Evolutionary conservation across 2,113 vertebrate genomes (phyloP), one percentile per base, ranked within the genome.

Genomic region (Cyprinodon tularosa): DNA sequence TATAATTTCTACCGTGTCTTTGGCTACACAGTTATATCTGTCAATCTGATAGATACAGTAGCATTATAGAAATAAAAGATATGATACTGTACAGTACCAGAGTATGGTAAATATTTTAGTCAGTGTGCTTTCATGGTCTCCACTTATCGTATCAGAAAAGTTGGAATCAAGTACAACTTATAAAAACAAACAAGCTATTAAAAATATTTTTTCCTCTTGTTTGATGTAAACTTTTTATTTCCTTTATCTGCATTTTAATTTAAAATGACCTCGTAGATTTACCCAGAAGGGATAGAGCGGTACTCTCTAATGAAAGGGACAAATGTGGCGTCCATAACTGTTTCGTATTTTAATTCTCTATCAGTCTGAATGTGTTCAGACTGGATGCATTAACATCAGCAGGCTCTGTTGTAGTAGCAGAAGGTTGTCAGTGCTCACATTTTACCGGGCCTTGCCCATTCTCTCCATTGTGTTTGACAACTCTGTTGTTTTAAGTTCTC

Each of bases 401-500:
- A 36, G 42, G n/a, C 2, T 68, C 36, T 9, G 12, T 12, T 39
- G 7, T 15, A 53, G 15, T 20, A 44, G 20, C 9, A 44, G 2
- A 22, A 47, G 50, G 37, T 29, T 15, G 11, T 66, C n/a, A 42
- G 42, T 42, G 5, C 42, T 7, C 17, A 53, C 50, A 53, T 53
- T 7, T 57, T 20, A 10, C 11, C 20, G 45, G 8, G 45, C 45
- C 48, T 53, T 17, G 14, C 9, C 36, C 17, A 15, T 48, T 63
- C 14, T n/a, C 47, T 37, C 44, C 38, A 8, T 20, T 50, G 1
- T 48, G 17, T 22, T 64, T 57, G n/a, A 67, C n/a, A 15, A 14
- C 14, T 72, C 15, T 48, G 22, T 4, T 81, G 36, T 61, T 68
- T n/a, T 13, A 66, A 74, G 80, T 87, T 86, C 71, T 90, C 82